Conservation (phyloP, 2,888 invertebrate genomes). For the Drosophila picticornis region DNA sequence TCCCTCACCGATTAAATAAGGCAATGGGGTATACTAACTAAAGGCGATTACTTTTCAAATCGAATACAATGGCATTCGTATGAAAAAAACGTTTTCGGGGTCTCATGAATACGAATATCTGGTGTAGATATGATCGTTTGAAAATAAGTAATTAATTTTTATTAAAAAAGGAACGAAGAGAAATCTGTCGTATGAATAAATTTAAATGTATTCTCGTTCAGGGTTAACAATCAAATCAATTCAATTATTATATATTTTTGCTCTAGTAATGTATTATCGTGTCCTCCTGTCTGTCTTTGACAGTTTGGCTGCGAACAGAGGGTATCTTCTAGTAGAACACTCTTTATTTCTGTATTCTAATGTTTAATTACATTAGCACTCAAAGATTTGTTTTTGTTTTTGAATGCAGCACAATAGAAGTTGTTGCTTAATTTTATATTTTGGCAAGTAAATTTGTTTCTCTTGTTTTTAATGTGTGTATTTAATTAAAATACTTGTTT, state of each 20-base stretch:
- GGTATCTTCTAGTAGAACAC: not conserved
- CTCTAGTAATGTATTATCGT: not conserved
- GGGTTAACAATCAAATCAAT: not conserved
- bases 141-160: not conserved
- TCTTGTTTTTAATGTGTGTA: not conserved
- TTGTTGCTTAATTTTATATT: not conserved
- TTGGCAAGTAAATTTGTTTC: not conserved
- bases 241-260: not conserved
- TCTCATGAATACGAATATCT: not conserved
- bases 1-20: not conserved
- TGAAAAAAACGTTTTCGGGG: not conserved
- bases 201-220: not conserved
- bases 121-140: too few species aligned
- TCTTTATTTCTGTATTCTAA: not conserved
- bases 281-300: not conserved
- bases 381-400: not conserved
- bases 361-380: slow-evolving; percentile 1
- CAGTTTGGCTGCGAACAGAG: not conserved
- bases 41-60: not conserved
- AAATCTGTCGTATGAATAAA: not conserved
- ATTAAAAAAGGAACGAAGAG: not conserved
- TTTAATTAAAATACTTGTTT: slow-evolving; percentile 2
- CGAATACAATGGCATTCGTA: too few species aligned
- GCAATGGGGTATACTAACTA: not conserved
- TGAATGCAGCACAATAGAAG: not conserved